Conservation (phyloP, 2,113 vertebrate genomes). For the Trochalopteron elliotii region DNA sequence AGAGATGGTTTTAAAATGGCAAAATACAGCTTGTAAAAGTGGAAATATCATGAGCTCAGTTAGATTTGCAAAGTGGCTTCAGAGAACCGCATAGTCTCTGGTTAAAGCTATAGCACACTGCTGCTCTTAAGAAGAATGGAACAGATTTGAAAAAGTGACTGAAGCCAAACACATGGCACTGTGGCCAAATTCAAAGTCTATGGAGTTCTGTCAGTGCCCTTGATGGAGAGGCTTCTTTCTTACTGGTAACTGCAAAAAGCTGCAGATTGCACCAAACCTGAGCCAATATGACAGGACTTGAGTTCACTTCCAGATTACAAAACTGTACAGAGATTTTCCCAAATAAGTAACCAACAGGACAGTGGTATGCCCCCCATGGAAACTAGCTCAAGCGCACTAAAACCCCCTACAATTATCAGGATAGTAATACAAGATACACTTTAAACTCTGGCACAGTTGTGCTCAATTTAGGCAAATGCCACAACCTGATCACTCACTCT, state of each 20-base stretch:
- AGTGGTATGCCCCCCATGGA: not conserved
- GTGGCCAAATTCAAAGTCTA: not conserved
- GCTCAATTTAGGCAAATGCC: not conserved
- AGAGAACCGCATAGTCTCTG: not conserved
- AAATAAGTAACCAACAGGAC: not conserved
- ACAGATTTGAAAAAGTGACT: not conserved
- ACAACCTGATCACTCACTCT: conserved; percentile 81
- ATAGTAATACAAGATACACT: not conserved
- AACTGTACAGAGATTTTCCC: not conserved
- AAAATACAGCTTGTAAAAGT: not conserved
- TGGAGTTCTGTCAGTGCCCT: not conserved
- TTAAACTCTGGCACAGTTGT: not conserved
- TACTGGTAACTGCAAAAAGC: not conserved
- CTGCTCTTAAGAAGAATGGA: not conserved
- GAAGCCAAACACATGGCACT: not conserved
- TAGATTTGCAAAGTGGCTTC: not conserved
- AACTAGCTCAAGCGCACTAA: not conserved
- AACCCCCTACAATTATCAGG: not conserved
- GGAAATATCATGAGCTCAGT: not conserved
- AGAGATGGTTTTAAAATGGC: not conserved
- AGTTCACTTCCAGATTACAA: not conserved
- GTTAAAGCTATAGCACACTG: not conserved
- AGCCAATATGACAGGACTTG: not conserved
- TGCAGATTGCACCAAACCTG: not conserved
- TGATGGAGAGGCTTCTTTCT: not conserved